Evolutionary conservation across 2,797 vertebrate species (phyloP), one percentile per base, ranked within the genome.

Genomic region (Labeo calbasu): DNA sequence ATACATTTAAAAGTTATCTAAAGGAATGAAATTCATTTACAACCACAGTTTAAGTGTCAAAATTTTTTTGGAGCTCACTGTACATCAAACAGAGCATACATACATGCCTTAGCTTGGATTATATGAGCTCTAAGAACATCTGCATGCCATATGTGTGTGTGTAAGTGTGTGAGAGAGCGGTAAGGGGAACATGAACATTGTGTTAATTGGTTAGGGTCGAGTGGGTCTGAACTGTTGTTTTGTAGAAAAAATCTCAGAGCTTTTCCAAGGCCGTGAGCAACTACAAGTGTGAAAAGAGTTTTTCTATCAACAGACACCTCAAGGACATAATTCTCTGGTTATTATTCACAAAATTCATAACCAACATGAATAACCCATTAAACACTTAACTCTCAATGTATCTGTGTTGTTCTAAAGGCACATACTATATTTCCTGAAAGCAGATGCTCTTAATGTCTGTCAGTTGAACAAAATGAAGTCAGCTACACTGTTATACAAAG

Each of bases 171-270:
- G 69, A 53, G 48, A 23, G 55, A 23, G 55, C 7, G 9, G 70
- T 53, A 40, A 75, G 46, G 59, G 46, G 17, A 78, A 28, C 10
- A 28, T 65, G 77, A 36, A 75, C 46, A 51, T 32, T 51, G 57
- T 23, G 57, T 51, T 82, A 82, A 75, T 53, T 82, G 81, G 81
- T 65, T 53, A 32, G 70, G 70, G 81, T 36, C 0, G 46, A 82
- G 59, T 51, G 21, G 57, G 21, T 77, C 65, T 77, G 48, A 83
- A 82, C 57, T 51, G 61, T 76, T 83, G n/a, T 68, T 83, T 76
- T 76, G 32, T 28, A 53, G 21, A 75, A 51, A 68, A 51, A 68
- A 77, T 12, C 11, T 55, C 15, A 10, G 2, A 68, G 71, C 71
- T 53, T 68, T 65, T 68, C 43, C 48, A 83, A 68, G 50, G 71